These are phyloP conservation scores for Motacilla alba DNA, from an alignment of 2,113 vertebrate genomes.

Conservation along the genomic window DNA sequence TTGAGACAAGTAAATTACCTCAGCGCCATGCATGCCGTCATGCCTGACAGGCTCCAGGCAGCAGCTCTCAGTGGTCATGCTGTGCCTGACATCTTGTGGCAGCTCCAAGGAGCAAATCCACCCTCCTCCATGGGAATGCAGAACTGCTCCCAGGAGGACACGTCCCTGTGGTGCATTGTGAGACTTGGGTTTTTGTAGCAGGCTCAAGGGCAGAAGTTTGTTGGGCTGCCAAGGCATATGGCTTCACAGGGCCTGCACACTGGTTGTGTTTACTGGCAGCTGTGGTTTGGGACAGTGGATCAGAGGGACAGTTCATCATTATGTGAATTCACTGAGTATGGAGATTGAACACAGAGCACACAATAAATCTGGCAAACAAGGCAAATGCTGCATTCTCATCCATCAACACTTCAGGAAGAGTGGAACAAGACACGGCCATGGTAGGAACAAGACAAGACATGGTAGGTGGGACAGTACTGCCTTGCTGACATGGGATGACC, in stretches of 20 bases:
- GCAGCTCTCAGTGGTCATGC: not conserved
- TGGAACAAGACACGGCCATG: not conserved
- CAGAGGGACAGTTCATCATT: not conserved
- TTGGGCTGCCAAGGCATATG: not conserved
- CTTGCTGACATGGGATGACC: not conserved
- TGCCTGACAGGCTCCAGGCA: not conserved
- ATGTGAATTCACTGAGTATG: not conserved
- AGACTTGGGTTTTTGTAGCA: not conserved
- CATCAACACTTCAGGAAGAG: not conserved
- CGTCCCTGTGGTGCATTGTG: not conserved
- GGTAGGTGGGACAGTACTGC: not conserved
- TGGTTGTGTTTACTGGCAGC: not conserved
- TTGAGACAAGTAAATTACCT: not conserved
- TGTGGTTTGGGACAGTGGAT: conserved; percentile 5
- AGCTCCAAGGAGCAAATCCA: not conserved
- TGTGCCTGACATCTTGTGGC: not conserved
- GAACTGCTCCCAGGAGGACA: not conserved
- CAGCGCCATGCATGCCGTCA: rapidly evolving
- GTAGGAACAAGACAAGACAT: not conserved
- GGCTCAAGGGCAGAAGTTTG: not conserved
- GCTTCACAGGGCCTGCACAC: not conserved
- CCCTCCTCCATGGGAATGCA: not conserved
- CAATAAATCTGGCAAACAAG: not conserved
- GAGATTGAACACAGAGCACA: not conserved
- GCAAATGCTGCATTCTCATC: not conserved